Conservation (phyloP, 2,888 invertebrate genomes). For the Rhynchonema sp. region DNA sequence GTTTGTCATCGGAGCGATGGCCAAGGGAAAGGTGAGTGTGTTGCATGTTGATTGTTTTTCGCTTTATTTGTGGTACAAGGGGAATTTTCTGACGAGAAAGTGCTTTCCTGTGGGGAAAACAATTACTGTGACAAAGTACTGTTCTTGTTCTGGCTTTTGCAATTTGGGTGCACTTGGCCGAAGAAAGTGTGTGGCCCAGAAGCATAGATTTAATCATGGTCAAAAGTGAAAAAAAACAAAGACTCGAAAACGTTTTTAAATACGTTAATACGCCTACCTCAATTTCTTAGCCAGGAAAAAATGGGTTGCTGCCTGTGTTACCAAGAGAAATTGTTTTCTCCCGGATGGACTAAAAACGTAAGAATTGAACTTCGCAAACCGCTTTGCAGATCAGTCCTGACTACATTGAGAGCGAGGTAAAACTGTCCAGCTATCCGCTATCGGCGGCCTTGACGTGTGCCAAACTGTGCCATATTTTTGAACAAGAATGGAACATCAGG, state of each 20-base stretch:
- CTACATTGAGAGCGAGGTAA: constrained; percentile 70
- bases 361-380: no score
- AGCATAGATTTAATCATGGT: no score
- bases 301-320: no score
- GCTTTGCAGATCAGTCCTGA: constrained; percentile 45
- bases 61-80: not conserved
- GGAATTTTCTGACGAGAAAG: no score
- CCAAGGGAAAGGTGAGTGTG: constrained; percentile 62
- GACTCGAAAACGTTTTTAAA: not conserved
- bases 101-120: no score
- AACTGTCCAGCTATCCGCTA: constrained; percentile 85
- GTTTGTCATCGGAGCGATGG: constrained; percentile 85
- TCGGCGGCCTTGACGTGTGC: constrained; percentile 89
- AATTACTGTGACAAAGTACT: no score
- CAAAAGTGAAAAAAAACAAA: no score
- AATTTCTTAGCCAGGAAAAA: not conserved
- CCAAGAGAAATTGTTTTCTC: no score
- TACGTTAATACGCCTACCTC: not conserved
- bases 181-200: no score
- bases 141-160: no score
- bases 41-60: not conserved
- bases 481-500: constrained; percentile 55
- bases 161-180: no score
- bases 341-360: no score
- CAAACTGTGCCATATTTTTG: constrained; percentile 80